Evolutionary conservation across 2,888 invertebrate genomes (phyloP).

Genomic region (Antitype chi): DNA sequence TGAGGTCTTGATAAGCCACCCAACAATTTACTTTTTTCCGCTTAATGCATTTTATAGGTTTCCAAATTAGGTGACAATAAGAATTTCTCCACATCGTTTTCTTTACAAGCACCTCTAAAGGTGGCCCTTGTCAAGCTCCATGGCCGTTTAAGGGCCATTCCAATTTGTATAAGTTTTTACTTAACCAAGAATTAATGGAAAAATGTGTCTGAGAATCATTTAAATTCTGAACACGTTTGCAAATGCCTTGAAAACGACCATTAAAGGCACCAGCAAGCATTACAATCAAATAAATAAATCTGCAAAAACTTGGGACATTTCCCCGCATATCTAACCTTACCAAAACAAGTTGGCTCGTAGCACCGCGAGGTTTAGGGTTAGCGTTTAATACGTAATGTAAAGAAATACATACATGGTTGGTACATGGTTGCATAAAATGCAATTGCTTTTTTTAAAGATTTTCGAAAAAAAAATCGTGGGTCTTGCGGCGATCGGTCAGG

Average conservation of each 20-base stretch:
- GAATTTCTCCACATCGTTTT: not conserved
- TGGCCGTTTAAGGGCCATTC: slow-evolving; percentile 3
- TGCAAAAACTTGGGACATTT: slow-evolving; percentile 64
- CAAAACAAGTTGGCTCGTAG: slow-evolving; percentile 62
- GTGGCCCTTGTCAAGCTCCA: not conserved
- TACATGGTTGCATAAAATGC: not conserved
- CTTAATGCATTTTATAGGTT: not conserved
- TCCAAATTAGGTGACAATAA: not conserved
- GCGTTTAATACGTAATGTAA: slow-evolving; percentile 30
- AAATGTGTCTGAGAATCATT: slow-evolving; percentile 34
- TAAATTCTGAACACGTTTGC: slow-evolving; percentile 55
- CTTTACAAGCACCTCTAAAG: not conserved
- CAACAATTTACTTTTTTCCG: not conserved
- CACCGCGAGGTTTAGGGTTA: slow-evolving; percentile 34
- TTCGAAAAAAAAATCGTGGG: not conserved
- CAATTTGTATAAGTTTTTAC: slow-evolving; percentile 50
- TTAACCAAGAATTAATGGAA: slow-evolving; percentile 26
- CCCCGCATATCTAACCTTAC: slow-evolving; percentile 60
- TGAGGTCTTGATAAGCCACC: not conserved
- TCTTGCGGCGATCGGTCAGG: no score
- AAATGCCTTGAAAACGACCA: slow-evolving; percentile 56
- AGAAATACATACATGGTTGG: slow-evolving; percentile 24
- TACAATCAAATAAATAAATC: slow-evolving; percentile 68
- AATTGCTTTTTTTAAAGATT: not conserved
- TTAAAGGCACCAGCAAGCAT: slow-evolving; percentile 54